Base-by-base conservation (phyloP, 2,888 invertebrate species). In the Deilephila porcellus region DNA sequence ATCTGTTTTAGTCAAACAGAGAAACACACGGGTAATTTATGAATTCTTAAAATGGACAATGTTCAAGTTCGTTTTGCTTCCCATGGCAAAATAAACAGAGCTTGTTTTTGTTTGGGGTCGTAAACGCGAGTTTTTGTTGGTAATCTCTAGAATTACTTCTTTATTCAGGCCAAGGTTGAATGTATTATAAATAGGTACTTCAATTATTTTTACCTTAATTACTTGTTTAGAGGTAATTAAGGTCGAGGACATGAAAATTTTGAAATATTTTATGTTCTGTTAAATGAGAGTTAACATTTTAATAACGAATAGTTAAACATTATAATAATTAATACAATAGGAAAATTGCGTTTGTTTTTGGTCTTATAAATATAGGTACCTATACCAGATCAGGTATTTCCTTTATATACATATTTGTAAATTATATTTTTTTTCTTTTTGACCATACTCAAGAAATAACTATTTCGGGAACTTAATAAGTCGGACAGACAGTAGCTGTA, bases 11-110 rank as follows among this genome's bases (percentile, higher is more conserved):
- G 45, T n/a, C 14, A n/a, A 52, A 20, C 37, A 64, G n/a, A 64
- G 20, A 14, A 45, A 20, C 52, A 67, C 45, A 52, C 67, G 20
- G 25, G 45, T 52, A 67, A 67, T 52, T 67, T 67, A 45, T 67
- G 52, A 67, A 67, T 67, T 67, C 45, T 52, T 67, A 67, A 67
- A 67, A 67, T 14, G 67, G 67, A 45, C 45, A 20, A 34, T 45
- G 45, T 67, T 52, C 25, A 20, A 67, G 71, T n/a, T 67, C 70
- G 77, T 75, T 14, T 64, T 78, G 73, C 25, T 67, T 67, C 25
- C 45, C 52, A 67, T 52, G 52, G 45, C 67, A 52, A 67, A 20
- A 25, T 25, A 56, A 56, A 17, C 52, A 25, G 11, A 11, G n/a
- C 20, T 60, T 60, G 29, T 60, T 45, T 67, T 67, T 45, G 14